phyloP scores from a whole-genome alignment of 2,888 invertebrate genomes.

The Oligia latruncula region DNA sequence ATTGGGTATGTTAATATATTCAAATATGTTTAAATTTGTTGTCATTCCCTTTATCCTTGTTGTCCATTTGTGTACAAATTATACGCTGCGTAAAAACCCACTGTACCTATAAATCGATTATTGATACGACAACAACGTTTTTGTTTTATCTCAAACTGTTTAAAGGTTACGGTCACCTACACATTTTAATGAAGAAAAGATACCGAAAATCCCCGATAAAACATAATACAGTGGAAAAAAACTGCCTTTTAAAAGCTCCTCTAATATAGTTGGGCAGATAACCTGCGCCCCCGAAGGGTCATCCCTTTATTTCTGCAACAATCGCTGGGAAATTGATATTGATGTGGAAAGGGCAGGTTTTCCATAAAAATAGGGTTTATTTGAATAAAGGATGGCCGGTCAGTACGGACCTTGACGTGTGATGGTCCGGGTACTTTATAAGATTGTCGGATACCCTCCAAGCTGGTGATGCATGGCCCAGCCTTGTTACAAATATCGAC shows the following conservation, averaged over 20 bases:
- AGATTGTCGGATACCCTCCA: slow-evolving; percentile 81
- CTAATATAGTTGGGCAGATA: slow-evolving; percentile 87
- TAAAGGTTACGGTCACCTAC: slow-evolving; percentile 47
- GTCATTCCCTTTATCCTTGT: not conserved
- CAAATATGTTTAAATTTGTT: not conserved
- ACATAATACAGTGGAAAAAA: slow-evolving; percentile 49
- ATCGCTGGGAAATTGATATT: slow-evolving; percentile 90
- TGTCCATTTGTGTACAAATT: not conserved
- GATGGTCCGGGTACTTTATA: slow-evolving; percentile 84
- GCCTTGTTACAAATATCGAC: slow-evolving; percentile 69
- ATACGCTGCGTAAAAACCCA: slow-evolving; percentile 3
- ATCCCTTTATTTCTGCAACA: slow-evolving; percentile 90
- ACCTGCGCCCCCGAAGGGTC: slow-evolving; percentile 88
- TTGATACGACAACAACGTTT: slow-evolving; percentile 3
- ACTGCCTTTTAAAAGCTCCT: slow-evolving; percentile 80
- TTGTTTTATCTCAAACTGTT: slow-evolving; percentile 8
- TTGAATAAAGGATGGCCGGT: slow-evolving; percentile 89
- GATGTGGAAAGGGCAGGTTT: slow-evolving; percentile 90
- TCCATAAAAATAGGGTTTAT: slow-evolving; percentile 91
- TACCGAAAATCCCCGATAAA: slow-evolving; percentile 17
- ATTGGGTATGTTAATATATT: not conserved
- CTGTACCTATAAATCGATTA: slow-evolving; percentile 33
- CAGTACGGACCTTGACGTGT: slow-evolving; percentile 82
- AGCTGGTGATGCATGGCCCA: slow-evolving; percentile 78
- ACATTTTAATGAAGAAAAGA: slow-evolving; percentile 25